Evolutionary conservation across 2,113 vertebrate genomes (phyloP).

Genomic region (Syngnathus floridae): DNA sequence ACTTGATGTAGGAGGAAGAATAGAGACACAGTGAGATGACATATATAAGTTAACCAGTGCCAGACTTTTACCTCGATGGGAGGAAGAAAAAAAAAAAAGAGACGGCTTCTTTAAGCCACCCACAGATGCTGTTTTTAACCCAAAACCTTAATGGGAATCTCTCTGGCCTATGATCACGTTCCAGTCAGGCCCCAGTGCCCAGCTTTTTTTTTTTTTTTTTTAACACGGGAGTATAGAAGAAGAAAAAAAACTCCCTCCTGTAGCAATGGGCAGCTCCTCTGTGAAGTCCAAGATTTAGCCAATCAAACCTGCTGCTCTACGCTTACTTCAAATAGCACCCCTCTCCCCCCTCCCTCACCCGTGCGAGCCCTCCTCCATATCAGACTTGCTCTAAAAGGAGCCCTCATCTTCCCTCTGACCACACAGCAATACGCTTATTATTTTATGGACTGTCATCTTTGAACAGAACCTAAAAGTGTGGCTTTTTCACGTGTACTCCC

Average conservation of each 20-base stretch:
- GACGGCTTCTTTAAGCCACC: neutral
- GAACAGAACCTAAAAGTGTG: neutral
- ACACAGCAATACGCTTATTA: conserved; percentile 63
- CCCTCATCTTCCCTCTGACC: conserved; percentile 61
- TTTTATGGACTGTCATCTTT: conserved; percentile 63
- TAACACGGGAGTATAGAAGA: conserved; percentile 47
- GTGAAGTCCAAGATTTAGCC: conserved; percentile 62
- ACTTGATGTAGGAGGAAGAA: conserved; percentile 55
- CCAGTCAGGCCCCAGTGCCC: conserved; percentile 63
- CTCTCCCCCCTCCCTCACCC: conserved; percentile 21
- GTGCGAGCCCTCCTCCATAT: conserved; percentile 36
- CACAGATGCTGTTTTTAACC: conserved; percentile 72
- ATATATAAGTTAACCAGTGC: conserved; percentile 48
- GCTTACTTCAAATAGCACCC: conserved; percentile 57
- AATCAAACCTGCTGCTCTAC: conserved; percentile 56
- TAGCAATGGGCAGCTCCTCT: conserved; percentile 55
- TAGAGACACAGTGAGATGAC: conserved; percentile 53
- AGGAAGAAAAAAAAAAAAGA: conserved; percentile 37
- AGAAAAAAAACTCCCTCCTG: conserved; percentile 35
- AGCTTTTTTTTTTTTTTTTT: conserved; percentile 51
- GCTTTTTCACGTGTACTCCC: conserved; percentile 38
- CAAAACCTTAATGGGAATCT: conserved; percentile 63
- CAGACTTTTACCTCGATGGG: conserved; percentile 55
- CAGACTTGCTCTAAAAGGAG: conserved; percentile 44
- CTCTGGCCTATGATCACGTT: conserved; percentile 69